Evolutionary conservation across 2,797 vertebrate genomes (phyloP).

Genomic region (Lycodopsis pacificus): DNA sequence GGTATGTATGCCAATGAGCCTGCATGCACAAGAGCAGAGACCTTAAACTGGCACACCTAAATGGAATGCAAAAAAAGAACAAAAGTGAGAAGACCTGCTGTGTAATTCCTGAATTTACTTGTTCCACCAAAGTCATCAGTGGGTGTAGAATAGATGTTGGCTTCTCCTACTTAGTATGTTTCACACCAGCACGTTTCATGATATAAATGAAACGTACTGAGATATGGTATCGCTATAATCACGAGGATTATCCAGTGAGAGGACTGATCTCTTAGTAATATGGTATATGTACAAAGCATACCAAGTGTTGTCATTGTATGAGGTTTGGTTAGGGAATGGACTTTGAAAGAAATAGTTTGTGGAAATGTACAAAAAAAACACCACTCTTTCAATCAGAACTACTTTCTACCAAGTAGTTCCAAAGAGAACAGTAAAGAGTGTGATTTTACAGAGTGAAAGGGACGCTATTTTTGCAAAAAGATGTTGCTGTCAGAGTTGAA

Average conservation of each 20-base stretch:
- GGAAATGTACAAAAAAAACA: no score
- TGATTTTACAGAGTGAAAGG: background rate
- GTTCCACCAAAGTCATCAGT: background rate
- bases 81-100: background rate
- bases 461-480: background rate
- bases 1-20: background rate
- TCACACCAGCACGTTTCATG: constrained; percentile 3
- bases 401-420: background rate
- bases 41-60: background rate
- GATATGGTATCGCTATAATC: constrained; percentile 36
- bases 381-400: no score
- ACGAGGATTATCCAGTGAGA: constrained; percentile 35
- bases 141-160: background rate
- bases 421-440: background rate
- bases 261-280: constrained; percentile 23
- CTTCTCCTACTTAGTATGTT: background rate
- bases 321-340: background rate
- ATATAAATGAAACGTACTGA: constrained; percentile 23
- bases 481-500: background rate
- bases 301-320: background rate
- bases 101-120: background rate
- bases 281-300: background rate
- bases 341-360: background rate
- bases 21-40: background rate
- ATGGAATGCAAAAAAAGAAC: background rate